Evolutionary conservation across 2,113 vertebrate species (phyloP).

Genomic region (Climacteris rufus): DNA sequence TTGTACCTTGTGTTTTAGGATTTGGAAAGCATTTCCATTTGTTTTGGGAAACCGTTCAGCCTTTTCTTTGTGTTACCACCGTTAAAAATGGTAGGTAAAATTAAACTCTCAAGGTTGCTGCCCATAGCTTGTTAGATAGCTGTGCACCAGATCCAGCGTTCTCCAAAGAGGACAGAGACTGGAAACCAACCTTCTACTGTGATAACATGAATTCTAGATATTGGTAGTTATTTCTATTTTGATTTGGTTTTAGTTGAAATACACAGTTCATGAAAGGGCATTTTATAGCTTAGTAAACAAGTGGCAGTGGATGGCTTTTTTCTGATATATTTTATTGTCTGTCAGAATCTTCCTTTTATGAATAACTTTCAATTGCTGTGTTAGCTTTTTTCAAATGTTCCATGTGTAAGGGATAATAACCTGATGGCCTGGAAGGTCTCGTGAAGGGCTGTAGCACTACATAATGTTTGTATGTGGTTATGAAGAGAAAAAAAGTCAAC

Average conservation of each 20-base stretch:
- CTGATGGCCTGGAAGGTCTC: neutral
- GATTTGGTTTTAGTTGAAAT: neutral
- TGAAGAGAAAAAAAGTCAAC: neutral
- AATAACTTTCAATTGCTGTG: neutral
- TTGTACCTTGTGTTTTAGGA: neutral
- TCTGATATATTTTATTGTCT: neutral
- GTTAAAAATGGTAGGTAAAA: neutral
- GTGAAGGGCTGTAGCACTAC: neutral
- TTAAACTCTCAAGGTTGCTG: accelerated
- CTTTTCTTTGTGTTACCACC: neutral
- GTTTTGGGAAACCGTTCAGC: neutral
- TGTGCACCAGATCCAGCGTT: neutral
- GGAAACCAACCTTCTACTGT: neutral
- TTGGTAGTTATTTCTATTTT: neutral
- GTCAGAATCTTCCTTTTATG: neutral
- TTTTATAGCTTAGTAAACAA: neutral
- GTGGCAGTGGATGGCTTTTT: neutral
- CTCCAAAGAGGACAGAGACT: neutral
- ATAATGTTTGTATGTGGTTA: neutral
- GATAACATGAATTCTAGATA: neutral
- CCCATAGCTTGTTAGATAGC: neutral
- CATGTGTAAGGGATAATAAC: neutral
- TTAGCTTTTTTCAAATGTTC: neutral
- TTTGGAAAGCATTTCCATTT: neutral
- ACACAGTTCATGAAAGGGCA: neutral